phyloP scores from a whole-genome alignment of 2,888 invertebrate species.

The Drosophila formosana region DNA sequence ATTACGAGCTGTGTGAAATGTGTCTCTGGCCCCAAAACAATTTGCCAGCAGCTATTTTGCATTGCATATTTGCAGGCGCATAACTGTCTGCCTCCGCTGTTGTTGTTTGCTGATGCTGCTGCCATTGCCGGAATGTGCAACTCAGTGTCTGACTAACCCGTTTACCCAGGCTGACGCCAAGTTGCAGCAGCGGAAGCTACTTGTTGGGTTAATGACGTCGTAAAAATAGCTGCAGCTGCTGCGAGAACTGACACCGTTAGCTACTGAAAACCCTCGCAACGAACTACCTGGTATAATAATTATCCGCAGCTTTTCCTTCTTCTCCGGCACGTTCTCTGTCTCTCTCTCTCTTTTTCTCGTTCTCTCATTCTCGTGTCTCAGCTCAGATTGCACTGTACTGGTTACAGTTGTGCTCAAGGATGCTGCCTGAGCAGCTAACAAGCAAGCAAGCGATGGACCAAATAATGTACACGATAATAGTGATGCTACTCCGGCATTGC shows the following conservation, averaged over 20 bases:
- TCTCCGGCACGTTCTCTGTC: neutral
- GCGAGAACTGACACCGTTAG: conserved; percentile 52
- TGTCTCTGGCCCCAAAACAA: conserved; percentile 54
- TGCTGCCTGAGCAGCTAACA: conserved; percentile 1
- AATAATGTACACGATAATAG: conserved; percentile 7
- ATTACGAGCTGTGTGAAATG: conserved; percentile 47
- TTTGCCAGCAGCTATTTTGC: conserved; percentile 62
- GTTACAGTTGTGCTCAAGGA: conserved; percentile 26
- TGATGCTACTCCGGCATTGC: neutral
- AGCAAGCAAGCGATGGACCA: neutral
- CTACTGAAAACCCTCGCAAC: conserved; percentile 21
- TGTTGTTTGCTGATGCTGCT: conserved; percentile 5
- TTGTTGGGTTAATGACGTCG: conserved; percentile 75
- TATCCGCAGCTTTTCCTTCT: conserved; percentile 28
- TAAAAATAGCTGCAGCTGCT: conserved; percentile 61
- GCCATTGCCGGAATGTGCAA: conserved; percentile 49
- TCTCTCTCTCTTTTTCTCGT: neutral
- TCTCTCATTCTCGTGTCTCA: conserved; percentile 1
- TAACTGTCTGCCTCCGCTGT: conserved; percentile 44
- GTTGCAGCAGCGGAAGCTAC: conserved; percentile 58
- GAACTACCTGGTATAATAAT: conserved; percentile 46
- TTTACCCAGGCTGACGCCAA: conserved; percentile 44
- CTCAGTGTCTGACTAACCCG: conserved; percentile 49
- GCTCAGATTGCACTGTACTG: conserved; percentile 22
- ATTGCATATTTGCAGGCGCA: conserved; percentile 69